Evolutionary conservation across 2,888 invertebrate species (phyloP), one percentile per base, ranked within the genome.

Genomic region (Abscondita cerata): DNA sequence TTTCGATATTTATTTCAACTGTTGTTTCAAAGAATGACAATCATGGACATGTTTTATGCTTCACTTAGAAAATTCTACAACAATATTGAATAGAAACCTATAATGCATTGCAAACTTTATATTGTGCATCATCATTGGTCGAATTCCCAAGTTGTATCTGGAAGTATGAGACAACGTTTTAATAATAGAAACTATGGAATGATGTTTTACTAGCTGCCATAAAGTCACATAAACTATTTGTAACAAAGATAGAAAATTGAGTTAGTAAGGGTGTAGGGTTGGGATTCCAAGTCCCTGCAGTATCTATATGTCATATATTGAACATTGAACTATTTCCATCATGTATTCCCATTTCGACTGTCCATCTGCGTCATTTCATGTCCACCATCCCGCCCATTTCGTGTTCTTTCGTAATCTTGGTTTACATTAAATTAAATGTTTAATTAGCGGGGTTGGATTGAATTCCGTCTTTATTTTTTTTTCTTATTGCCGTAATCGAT

Each of bases 311-410:
- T 59, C 59, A 53, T 52, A 59, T 59, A 59, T 59, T 36, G 52
- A 44, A 18, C 41, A 59, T 15, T 59, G 46, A 34, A 59, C 52
- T 59, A 59, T 34, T 56, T 61, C 41, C 61, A 52, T 52, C 52
- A 47, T 38, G 47, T 62, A 62, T 52, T 61, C 57, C 57, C 57
- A 36, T 25, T 50, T 41, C 47, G 48, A 36, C 53, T 58, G 62
- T 58, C 53, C 50, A 57, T 48, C 57, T 58, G 57, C 53, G 52
- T 57, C 62, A 44, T 38, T 47, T 52, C 40, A 53, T 61, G 40
- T 25, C 55, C 56, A 55, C 25, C n/a, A 33, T 48, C 53, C 62
- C 53, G 62, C 62, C 62, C 53, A 62, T 62, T 62, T 58, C 57
- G 52, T 62, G 62, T 62, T 53, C 40, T 50, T 53, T 54, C 31